Evolutionary conservation across 2,113 vertebrate genomes (phyloP).

Genomic region (Hucho hucho): DNA sequence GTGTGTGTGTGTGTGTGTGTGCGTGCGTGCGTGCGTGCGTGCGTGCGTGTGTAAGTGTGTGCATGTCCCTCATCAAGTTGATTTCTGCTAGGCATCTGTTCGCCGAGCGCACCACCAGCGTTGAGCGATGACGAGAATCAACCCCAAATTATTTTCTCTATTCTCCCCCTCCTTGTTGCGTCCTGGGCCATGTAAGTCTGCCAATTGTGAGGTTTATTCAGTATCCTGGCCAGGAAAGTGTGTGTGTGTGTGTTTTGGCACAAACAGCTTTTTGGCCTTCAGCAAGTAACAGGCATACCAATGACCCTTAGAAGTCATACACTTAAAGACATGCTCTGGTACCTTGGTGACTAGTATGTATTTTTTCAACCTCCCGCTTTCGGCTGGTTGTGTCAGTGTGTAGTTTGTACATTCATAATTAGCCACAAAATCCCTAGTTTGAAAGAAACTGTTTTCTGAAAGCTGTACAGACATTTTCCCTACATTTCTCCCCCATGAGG

Average conservation of each 20-base stretch:
- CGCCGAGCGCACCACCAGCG: constrained; percentile 23
- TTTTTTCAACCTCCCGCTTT: no score
- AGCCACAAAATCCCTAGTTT: no score
- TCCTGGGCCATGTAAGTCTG: constrained; percentile 28
- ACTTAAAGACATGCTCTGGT: not conserved
- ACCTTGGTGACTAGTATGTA: no score
- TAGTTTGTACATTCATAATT: no score
- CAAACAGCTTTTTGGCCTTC: constrained; percentile 26
- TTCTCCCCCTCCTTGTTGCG: constrained; percentile 12
- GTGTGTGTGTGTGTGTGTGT: not conserved
- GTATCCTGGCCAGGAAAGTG: constrained; percentile 37
- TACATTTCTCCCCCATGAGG: no score
- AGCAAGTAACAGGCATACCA: constrained; percentile 22
- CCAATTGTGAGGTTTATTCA: constrained; percentile 36
- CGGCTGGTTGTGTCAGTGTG: no score
- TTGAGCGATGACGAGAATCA: constrained; percentile 35
- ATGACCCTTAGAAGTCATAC: constrained; percentile 11
- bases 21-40: not conserved
- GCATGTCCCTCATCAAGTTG: not conserved
- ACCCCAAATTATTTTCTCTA: constrained; percentile 20
- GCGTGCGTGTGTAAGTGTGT: not conserved
- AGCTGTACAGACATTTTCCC: not conserved
- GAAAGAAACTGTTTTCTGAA: no score
- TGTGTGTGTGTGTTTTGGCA: constrained; percentile 35
- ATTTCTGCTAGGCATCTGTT: constrained; percentile 50